Evolutionary conservation across 1,140 invertebrate species (phyloP).

Genomic region (Drosophila nannoptera): DNA sequence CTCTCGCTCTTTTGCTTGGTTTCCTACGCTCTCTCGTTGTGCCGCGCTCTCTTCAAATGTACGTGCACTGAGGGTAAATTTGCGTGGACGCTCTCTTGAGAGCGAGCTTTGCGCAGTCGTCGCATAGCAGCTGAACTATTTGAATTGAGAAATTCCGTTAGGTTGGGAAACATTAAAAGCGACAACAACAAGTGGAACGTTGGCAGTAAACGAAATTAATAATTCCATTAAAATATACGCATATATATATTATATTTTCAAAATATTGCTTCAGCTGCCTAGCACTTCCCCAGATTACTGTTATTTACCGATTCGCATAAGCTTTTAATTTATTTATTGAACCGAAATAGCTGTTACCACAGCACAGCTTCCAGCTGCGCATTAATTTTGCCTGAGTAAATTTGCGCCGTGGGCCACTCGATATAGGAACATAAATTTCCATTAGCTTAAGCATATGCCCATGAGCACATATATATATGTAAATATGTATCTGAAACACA

Average conservation of each 20-base stretch:
- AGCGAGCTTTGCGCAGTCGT: constrained; percentile 41
- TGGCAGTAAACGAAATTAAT: background rate
- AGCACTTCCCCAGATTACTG: too few species aligned
- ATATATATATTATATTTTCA: too few species aligned
- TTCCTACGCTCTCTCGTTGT: background rate
- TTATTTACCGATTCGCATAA: background rate
- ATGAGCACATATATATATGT: constrained; percentile 10
- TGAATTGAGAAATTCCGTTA: constrained; percentile 51
- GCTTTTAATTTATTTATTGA: background rate
- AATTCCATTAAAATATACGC: background rate
- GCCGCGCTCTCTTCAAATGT: constrained; percentile 1
- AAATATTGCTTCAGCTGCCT: too few species aligned
- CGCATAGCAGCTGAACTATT: constrained; percentile 12
- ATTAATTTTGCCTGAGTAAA: constrained; percentile 1
- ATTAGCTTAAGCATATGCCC: constrained; percentile 36
- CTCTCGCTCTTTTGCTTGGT: constrained; percentile 7
- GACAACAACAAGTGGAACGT: background rate
- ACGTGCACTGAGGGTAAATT: constrained; percentile 16
- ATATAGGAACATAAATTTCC: constrained; percentile 44
- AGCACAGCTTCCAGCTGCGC: background rate
- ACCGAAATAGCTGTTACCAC: background rate
- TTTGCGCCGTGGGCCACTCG: background rate
- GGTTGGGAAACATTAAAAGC: background rate
- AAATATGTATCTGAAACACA: constrained; percentile 4
- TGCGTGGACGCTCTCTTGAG: constrained; percentile 3